Conservation (phyloP, 2,113 vertebrate genomes). For the Oryzias curvinotus region DNA sequence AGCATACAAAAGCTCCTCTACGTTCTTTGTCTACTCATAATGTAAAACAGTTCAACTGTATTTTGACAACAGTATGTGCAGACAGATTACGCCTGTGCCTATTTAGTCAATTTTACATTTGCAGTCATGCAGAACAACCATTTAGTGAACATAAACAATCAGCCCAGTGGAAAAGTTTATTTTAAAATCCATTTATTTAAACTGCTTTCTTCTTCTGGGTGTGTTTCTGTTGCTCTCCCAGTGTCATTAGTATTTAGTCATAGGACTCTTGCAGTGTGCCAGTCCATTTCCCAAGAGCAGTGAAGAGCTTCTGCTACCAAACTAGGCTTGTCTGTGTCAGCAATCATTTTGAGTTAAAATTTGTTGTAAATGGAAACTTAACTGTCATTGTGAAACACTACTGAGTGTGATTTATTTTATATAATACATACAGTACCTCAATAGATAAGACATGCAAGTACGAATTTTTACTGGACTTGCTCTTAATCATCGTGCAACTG, state of each 20-base stretch:
- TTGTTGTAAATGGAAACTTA: not conserved
- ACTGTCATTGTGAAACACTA: not conserved
- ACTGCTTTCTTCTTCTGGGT: conserved; percentile 18
- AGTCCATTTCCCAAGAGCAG: conserved; percentile 19
- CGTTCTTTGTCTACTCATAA: conserved; percentile 11
- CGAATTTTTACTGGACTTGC: no score
- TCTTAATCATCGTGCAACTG: no score
- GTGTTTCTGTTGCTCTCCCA: conserved; percentile 22
- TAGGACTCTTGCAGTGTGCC: conserved; percentile 23
- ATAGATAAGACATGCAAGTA: no score
- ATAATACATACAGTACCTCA: no score
- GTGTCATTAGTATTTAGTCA: conserved; percentile 27
- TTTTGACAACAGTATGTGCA: conserved; percentile 12
- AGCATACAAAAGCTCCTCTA: not conserved
- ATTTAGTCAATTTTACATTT: conserved; percentile 16
- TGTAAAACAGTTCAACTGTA: conserved; percentile 9
- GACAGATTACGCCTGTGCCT: not conserved
- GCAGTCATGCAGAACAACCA: conserved; percentile 8
- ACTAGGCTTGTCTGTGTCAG: not conserved
- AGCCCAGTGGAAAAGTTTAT: conserved; percentile 32
- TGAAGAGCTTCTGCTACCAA: not conserved
- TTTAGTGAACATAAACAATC: conserved; percentile 33
- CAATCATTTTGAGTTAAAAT: not conserved
- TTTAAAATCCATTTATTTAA: conserved; percentile 33
- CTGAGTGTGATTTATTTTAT: no score